Evolutionary conservation across 2,113 vertebrate genomes (phyloP).

Genomic region (Epinephelus moara): DNA sequence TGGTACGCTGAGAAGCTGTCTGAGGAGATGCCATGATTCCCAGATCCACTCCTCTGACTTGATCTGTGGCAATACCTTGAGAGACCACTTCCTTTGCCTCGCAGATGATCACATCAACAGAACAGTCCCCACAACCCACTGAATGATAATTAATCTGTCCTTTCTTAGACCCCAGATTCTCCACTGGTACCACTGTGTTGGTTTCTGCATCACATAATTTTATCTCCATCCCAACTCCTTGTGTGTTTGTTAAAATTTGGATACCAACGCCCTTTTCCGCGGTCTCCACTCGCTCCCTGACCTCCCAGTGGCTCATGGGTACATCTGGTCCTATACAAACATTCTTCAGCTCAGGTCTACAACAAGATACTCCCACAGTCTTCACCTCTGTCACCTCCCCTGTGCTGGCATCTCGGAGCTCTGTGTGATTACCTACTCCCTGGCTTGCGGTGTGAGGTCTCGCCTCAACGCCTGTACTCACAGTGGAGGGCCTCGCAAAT

Average conservation of each 20-base stretch:
- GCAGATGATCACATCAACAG: conserved; percentile 80
- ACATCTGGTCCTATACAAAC: conserved; percentile 84
- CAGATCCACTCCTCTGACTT: conserved; percentile 77
- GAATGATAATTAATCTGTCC: conserved; percentile 73
- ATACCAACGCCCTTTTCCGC: conserved; percentile 82
- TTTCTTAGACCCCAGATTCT: conserved; percentile 23
- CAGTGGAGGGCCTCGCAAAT: conserved; percentile 81
- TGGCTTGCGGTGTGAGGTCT: conserved; percentile 84
- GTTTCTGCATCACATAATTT: conserved; percentile 81
- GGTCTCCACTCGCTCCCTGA: conserved; percentile 85
- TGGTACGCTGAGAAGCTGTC: conserved; percentile 86
- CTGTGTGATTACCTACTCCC: conserved; percentile 86
- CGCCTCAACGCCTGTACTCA: conserved; percentile 84
- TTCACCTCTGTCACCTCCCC: conserved; percentile 80
- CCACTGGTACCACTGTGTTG: conserved; percentile 83
- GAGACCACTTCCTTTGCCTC: conserved; percentile 80
- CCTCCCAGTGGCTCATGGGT: conserved; percentile 88
- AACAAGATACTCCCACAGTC: conserved; percentile 85
- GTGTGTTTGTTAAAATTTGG: conserved; percentile 74
- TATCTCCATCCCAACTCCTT: conserved; percentile 81
- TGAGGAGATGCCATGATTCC: conserved; percentile 86
- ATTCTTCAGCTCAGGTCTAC: conserved; percentile 72
- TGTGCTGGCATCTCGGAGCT: conserved; percentile 81
- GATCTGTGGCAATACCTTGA: conserved; percentile 84
- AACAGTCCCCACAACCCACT: conserved; percentile 89